These are phyloP conservation scores for Ianthella basta DNA, from an alignment of 37 sponge, comb jelly and placozoan species.

Conservation along the genomic window DNA sequence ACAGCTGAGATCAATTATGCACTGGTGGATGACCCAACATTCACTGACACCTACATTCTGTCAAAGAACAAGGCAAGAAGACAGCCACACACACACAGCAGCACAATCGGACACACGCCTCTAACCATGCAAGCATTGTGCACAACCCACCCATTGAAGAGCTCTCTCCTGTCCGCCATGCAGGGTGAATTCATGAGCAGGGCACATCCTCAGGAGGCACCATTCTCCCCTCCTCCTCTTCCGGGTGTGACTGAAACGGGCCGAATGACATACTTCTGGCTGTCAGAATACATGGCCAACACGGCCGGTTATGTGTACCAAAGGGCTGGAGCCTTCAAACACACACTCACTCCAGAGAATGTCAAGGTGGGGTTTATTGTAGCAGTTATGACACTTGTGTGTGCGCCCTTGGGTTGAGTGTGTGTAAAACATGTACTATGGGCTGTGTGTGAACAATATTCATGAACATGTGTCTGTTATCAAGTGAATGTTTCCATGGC, in stretches of 20 bases:
- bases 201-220: conserved; percentile 68
- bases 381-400: not conserved
- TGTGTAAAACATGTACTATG: too few species aligned
- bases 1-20: conserved; percentile 70
- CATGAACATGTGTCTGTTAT: too few species aligned
- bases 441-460: too few species aligned
- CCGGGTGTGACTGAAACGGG: conserved; percentile 50
- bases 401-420: too few species aligned
- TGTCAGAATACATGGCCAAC: conserved; percentile 82
- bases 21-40: conserved; percentile 60
- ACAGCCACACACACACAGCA: not conserved
- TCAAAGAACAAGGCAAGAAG: conserved; percentile 73
- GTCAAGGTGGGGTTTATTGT: conserved; percentile 20
- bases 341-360: conserved; percentile 49
- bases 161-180: not conserved
- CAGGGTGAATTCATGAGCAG: conserved; percentile 79
- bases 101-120: conserved; percentile 2
- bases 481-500: too few species aligned
- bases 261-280: conserved; percentile 87
- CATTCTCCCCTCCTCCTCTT: conserved; percentile 66
- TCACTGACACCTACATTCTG: conserved; percentile 57
- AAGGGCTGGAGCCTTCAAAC: conserved; percentile 58
- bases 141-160: not conserved
- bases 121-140: not conserved
- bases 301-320: conserved; percentile 86